Evolutionary conservation across 2,888 invertebrate genomes (phyloP).

Genomic region (Pinctada fucata): DNA sequence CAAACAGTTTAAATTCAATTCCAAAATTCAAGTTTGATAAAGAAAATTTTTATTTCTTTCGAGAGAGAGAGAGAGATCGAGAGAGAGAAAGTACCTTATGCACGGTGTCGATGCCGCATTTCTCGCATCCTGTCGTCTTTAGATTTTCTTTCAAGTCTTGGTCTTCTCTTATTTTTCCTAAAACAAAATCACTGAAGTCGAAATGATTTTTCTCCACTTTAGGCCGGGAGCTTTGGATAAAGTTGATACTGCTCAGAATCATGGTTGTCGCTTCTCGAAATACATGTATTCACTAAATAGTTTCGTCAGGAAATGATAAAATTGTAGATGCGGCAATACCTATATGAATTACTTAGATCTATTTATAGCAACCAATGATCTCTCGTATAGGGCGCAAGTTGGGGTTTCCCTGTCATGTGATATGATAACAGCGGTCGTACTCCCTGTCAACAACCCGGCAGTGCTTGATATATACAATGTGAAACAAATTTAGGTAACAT

Average conservation of each 20-base stretch:
- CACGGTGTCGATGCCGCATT: neutral
- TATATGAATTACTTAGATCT: neutral
- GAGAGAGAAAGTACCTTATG: no score
- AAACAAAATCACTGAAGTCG: constrained; percentile 38
- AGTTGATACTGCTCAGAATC: constrained; percentile 38
- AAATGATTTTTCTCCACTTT: constrained; percentile 16
- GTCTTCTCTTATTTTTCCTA: constrained; percentile 39
- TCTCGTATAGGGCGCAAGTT: no score
- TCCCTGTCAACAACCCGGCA: no score
- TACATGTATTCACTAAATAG: neutral
- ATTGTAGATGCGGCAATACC: neutral
- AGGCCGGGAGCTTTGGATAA: constrained; percentile 20
- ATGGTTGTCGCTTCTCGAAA: constrained; percentile 1
- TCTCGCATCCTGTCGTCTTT: neutral
- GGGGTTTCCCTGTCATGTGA: no score
- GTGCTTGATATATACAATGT: no score
- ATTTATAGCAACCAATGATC: neutral
- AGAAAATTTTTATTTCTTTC: no score
- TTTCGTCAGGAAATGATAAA: neutral
- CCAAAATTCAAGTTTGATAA: no score
- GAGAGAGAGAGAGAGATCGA: no score
- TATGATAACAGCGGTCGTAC: no score
- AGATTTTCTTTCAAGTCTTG: constrained; percentile 20
- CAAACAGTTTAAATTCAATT: no score
- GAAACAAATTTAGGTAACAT: no score